phyloP scores from a whole-genome alignment of 1,140 invertebrate genomes.

The Zophobas morio region DNA sequence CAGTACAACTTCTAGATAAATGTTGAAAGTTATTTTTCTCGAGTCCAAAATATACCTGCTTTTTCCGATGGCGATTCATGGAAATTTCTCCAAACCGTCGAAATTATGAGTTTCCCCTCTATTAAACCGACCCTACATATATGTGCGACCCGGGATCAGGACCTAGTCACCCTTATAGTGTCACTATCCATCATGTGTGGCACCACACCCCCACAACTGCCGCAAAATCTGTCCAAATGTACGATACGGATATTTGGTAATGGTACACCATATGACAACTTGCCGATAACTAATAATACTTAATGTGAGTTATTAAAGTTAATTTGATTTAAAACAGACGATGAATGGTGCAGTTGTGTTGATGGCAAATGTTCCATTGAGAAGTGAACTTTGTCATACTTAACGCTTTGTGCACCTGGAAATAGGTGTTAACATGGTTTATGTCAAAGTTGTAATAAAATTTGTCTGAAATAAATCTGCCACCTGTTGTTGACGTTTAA shows the following conservation, averaged over 20 bases:
- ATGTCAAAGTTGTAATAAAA: no score
- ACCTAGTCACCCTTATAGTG: constrained; percentile 50
- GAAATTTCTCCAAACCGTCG: constrained; percentile 10
- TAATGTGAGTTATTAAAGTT: constrained; percentile 50
- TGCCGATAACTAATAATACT: constrained; percentile 50
- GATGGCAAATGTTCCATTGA: no score
- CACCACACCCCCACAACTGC: constrained; percentile 57
- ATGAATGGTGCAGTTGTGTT: background rate
- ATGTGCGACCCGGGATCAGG: constrained; percentile 22
- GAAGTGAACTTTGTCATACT: no score
- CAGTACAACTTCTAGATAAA: no score
- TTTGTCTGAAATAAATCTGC: no score
- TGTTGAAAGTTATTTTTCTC: no score
- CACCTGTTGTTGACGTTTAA: no score
- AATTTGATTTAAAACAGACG: constrained; percentile 33
- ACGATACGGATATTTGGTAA: constrained; percentile 44
- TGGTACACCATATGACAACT: constrained; percentile 55
- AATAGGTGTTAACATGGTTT: no score
- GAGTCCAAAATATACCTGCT: background rate
- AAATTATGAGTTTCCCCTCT: constrained; percentile 23
- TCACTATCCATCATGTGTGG: constrained; percentile 54
- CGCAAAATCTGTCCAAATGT: constrained; percentile 48
- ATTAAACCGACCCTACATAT: constrained; percentile 17
- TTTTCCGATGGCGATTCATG: background rate
- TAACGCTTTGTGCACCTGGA: no score